Evolutionary conservation across 2,888 invertebrate genomes (phyloP), one percentile per base, ranked within the genome.

Genomic region (Amblyjoppa fuscipennis): DNA sequence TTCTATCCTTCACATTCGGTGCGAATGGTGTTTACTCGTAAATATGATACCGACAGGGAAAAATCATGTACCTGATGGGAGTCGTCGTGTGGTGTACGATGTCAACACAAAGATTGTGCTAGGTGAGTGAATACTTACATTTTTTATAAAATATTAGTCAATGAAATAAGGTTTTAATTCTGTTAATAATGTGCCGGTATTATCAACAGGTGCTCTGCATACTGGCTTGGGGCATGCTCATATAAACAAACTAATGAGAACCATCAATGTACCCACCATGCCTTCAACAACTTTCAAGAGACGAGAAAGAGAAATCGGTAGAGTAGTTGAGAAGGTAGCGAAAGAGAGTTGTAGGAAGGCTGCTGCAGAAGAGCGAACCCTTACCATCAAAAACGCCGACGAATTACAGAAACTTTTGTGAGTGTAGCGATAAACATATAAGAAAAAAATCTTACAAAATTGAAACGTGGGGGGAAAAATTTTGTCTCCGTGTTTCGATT

Each of bases 281-380:
- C 41, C 75, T n/a, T 41, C 61, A 41, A 75, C 61, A 61, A 61
- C 61, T 31, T 75, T 75, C 61, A 75, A 75, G 61, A 41, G 64
- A 31, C 61, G 61, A 61, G 75, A 75, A 75, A 61, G 75, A 45
- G 75, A 75, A 64, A 66, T 51, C n/a, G 64, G 75, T 41, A 61
- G 49, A 49, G 64, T 75, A 31, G 64, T 75, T 66, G 75, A 75
- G 49, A 41, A 49, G 45, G 64, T 61, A 61, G 64, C 64, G 28
- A 49, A 34, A 64, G 75, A 75, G n/a, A 75, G 64, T 31, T 75
- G 75, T 64, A 38, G 66, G 45, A 41, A 34, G 28, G 75, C 75
- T 49, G 75, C 75, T 51, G 75, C 75, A 64, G 64, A 75, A 66
- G 51, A 75, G 64, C 75, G 38, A 75, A 31, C 31, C 31, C 75